Conservation (phyloP, 2,888 invertebrate genomes). For the Anodontia alba region DNA sequence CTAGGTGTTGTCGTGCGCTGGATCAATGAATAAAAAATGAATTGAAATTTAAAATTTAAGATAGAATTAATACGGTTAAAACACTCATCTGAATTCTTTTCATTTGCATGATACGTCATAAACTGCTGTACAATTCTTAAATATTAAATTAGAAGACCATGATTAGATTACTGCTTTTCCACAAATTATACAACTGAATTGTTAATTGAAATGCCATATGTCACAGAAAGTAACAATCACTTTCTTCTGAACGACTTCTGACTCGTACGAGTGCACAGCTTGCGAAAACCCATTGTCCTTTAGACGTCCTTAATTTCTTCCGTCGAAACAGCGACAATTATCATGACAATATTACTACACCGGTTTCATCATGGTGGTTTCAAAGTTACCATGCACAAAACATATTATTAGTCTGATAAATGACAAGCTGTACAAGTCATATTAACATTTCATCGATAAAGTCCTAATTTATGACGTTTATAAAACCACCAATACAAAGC, state of each 20-base stretch:
- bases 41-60: no score
- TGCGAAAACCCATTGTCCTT: neutral
- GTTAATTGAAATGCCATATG: neutral
- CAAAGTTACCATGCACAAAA: constrained; percentile 19
- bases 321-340: neutral
- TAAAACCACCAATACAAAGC: constrained; percentile 62
- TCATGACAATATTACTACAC: neutral
- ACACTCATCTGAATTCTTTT: no score
- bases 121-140: no score
- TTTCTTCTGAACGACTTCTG: neutral
- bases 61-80: no score
- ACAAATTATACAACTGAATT: neutral
- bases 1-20: no score
- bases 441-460: constrained; percentile 65
- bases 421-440: constrained; percentile 60
- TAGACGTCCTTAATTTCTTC: neutral
- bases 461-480: constrained; percentile 61
- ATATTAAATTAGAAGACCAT: no score
- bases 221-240: neutral
- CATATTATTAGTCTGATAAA: constrained; percentile 64
- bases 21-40: no score
- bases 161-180: no score
- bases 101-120: no score
- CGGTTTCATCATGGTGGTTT: neutral
- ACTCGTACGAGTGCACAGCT: neutral